phyloP scores from a whole-genome alignment of 2,888 invertebrate genomes.

The Noctua fimbriata region DNA sequence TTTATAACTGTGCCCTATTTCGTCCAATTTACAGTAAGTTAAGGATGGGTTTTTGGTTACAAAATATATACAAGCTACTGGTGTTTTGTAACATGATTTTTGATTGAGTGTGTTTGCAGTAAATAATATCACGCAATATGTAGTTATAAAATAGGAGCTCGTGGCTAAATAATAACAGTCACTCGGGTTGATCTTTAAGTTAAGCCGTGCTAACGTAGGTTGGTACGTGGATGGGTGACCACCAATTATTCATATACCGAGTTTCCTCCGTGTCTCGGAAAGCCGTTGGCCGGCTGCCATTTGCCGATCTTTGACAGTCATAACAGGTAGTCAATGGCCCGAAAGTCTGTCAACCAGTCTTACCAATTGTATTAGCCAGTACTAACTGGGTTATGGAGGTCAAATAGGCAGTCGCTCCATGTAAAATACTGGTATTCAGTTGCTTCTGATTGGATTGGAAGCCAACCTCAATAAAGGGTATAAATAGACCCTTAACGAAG shows the following conservation, averaged over 20 bases:
- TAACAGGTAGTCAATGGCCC: not conserved
- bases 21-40: constrained; percentile 82
- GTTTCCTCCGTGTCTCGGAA: not conserved
- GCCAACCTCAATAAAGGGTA: not conserved
- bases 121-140: not conserved
- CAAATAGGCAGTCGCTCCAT: not conserved
- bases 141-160: not conserved
- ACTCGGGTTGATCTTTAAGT: not conserved
- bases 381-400: not conserved
- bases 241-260: not conserved
- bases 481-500: no score
- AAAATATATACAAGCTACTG: constrained; percentile 74
- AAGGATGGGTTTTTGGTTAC: constrained; percentile 70
- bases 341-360: not conserved
- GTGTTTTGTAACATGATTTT: constrained; percentile 7
- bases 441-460: no score
- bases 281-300: not conserved
- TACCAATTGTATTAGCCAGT: not conserved
- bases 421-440: no score
- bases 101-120: not conserved
- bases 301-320: not conserved
- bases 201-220: not conserved
- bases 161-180: not conserved
- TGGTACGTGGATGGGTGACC: not conserved
- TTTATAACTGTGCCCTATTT: constrained; percentile 82